phyloP scores from a whole-genome alignment of 2,797 vertebrate species.

The Darevskia nairensis region DNA sequence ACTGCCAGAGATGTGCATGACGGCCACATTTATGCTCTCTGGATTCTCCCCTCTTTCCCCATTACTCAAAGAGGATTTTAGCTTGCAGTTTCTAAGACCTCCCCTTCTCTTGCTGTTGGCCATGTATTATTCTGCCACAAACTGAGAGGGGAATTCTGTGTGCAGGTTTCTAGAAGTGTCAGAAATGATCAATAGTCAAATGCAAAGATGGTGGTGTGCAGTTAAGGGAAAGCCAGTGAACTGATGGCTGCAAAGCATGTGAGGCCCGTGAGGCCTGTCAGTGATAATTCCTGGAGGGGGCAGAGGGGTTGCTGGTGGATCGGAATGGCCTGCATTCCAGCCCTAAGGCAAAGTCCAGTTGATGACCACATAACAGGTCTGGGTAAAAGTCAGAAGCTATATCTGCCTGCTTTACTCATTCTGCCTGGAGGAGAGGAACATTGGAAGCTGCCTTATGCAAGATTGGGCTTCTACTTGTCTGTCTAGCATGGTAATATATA shows the following conservation, averaged over 20 bases:
- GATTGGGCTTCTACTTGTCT: too few species aligned
- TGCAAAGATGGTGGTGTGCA: neutral
- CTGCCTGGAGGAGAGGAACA: neutral
- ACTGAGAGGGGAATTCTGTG: slow-evolving; percentile 48
- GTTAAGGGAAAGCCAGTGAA: slow-evolving; percentile 50
- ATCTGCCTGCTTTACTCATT: neutral
- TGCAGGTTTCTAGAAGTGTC: slow-evolving; percentile 58
- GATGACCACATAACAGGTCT: slow-evolving; percentile 1
- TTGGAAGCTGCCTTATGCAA: neutral
- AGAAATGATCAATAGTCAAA: slow-evolving; percentile 65
- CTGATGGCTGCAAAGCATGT: slow-evolving; percentile 13
- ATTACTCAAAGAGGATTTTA: slow-evolving; percentile 49
- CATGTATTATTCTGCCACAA: slow-evolving; percentile 58
- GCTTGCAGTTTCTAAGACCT: neutral
- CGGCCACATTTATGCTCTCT: slow-evolving; percentile 46
- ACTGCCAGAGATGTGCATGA: slow-evolving; percentile 23
- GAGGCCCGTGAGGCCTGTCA: slow-evolving; percentile 33
- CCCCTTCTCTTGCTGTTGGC: neutral
- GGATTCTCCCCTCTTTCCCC: slow-evolving; percentile 36
- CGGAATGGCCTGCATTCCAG: neutral
- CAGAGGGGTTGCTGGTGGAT: neutral
- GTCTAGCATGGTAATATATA: too few species aligned
- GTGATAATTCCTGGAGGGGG: neutral
- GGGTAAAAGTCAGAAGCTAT: neutral
- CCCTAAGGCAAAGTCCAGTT: neutral